These are phyloP conservation scores for Drosophila simulans DNA, from an alignment of 1,140 invertebrate species.

Conservation along the genomic window DNA sequence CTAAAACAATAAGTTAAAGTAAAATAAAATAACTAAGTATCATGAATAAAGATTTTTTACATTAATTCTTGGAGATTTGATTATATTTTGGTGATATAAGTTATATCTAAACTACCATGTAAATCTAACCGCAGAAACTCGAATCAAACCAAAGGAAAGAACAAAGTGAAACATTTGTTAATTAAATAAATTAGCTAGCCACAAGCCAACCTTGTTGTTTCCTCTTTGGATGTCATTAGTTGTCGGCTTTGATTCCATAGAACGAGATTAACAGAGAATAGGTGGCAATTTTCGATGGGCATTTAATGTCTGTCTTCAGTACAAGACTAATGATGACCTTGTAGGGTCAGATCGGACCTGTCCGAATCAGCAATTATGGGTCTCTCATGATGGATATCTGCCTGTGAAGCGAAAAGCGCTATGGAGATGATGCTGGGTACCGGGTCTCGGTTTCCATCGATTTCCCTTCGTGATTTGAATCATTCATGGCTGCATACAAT, in stretches of 20 bases:
- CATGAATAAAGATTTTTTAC: too few species aligned
- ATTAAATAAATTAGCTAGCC: slow-evolving; percentile 40
- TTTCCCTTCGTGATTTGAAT: slow-evolving; percentile 30
- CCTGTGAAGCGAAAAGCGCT: slow-evolving; percentile 17
- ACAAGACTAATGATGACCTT: slow-evolving; percentile 46
- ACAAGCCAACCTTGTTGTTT: slow-evolving; percentile 37
- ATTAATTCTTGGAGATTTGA: too few species aligned
- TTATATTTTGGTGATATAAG: too few species aligned
- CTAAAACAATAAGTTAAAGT: too few species aligned
- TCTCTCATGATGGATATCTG: slow-evolving; percentile 27
- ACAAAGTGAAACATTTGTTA: slow-evolving; percentile 29
- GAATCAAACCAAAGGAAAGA: not conserved
- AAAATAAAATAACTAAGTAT: too few species aligned
- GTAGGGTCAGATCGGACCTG: slow-evolving; percentile 27
- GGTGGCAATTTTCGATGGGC: slow-evolving; percentile 42
- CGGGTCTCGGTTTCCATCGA: not conserved
- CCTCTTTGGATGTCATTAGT: slow-evolving; percentile 31
- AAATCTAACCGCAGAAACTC: slow-evolving; percentile 4
- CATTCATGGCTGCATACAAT: slow-evolving; percentile 17
- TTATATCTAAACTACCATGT: not conserved
- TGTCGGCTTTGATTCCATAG: slow-evolving; percentile 27
- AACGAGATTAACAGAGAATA: slow-evolving; percentile 34
- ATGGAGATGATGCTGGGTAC: slow-evolving; percentile 4
- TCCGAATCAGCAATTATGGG: slow-evolving; percentile 24
- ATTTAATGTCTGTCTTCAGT: slow-evolving; percentile 39